Evolutionary conservation across 1,140 invertebrate genomes (phyloP), one percentile per base, ranked within the genome.

Genomic region (Macrosteles quadrilineatus): DNA sequence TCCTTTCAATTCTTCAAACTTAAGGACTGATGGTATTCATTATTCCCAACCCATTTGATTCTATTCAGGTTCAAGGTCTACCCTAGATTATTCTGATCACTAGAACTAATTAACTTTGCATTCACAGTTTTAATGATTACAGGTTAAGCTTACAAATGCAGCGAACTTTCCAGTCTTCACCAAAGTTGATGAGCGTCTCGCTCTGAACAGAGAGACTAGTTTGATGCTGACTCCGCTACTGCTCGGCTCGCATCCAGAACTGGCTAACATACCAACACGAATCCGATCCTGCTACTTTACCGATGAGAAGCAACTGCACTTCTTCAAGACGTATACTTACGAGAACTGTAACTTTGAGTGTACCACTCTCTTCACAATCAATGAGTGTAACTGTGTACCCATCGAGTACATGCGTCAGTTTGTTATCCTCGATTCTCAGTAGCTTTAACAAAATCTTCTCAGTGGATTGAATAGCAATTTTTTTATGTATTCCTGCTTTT

Each of bases 281-380:
- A 19, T 50, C 6, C 47, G 47, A 6, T 19, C 14, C 55, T 59
- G 55, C 55, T 25, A 21, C 23, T 59, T 59, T n/a, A 12, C 12
- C 9, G 23, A 59, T n/a, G 55, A 59, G 25, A 2, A 25, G 6
- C 55, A 25, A 4, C 55, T 59, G 4, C 2, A 59, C 2, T 59
- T 4, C 25, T 59, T 59, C 25, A 25, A 25, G 23, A 4, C 6
- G 2, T 59, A 59, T n/a, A 59, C 55, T 6, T 14, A 59, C 14
- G 6, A 59, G 4, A 59, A 59, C 55, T 59, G 55, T 59, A 25
- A 27, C 27, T 25, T 59, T 9, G 55, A 59, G 25, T 59, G 55
- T n/a, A 29, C 4, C 2, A 59, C 21, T 29, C 25, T 27, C 2
- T 9, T 27, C 25, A 21, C 6, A 27, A 14, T 27, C 55, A 29